Evolutionary conservation across 2,888 invertebrate species (phyloP).

Genomic region (Patella ulyssiponensis): DNA sequence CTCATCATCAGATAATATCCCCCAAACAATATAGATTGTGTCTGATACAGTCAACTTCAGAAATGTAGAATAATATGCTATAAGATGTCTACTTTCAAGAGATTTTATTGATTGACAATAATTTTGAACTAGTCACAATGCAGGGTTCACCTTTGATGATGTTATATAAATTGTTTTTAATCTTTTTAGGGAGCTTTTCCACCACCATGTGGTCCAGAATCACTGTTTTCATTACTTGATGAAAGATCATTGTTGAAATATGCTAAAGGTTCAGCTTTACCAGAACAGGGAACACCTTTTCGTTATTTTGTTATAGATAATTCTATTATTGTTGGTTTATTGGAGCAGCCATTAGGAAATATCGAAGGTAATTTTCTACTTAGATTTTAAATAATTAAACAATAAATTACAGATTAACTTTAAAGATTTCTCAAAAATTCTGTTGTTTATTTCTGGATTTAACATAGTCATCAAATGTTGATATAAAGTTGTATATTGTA

Average conservation of each 20-base stretch:
- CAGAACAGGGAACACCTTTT: conserved; percentile 74
- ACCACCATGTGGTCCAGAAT: conserved; percentile 86
- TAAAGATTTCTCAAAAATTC: too few species aligned
- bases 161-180: background rate
- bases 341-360: conserved; percentile 93
- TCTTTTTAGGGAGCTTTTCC: conserved; percentile 82
- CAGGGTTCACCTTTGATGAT: background rate
- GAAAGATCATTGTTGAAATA: conserved; percentile 87
- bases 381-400: too few species aligned
- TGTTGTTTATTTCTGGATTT: too few species aligned
- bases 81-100: background rate
- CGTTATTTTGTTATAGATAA: conserved; percentile 94
- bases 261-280: conserved; percentile 73
- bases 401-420: too few species aligned
- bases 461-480: too few species aligned
- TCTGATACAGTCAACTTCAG: too few species aligned
- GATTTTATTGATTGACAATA: background rate
- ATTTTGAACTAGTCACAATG: too few species aligned
- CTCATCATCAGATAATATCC: too few species aligned
- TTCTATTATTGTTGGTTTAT: conserved; percentile 86
- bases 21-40: too few species aligned
- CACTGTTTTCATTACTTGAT: conserved; percentile 88
- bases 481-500: too few species aligned
- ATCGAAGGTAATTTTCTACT: conserved; percentile 75
- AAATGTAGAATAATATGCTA: too few species aligned